phyloP scores from a whole-genome alignment of 1,140 invertebrate species.

The Eupristina koningsbergeri region DNA sequence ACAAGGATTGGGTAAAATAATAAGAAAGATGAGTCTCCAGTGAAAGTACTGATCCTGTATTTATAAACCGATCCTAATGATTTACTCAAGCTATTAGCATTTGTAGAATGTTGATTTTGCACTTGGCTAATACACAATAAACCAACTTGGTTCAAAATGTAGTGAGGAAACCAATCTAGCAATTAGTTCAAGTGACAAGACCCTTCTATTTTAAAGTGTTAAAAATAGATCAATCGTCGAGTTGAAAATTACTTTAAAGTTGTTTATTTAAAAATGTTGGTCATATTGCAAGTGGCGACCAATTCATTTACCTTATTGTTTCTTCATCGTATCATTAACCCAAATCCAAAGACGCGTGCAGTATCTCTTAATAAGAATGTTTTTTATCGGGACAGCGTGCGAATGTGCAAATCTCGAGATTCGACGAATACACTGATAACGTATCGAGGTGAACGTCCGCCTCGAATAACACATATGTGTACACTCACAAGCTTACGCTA shows the following conservation, averaged over 20 bases:
- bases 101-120: background rate
- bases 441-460: constrained; percentile 25
- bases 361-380: constrained; percentile 8
- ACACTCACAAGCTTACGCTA: no score
- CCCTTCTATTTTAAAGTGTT: background rate
- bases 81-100: background rate
- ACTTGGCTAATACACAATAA: no score
- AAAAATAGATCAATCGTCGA: background rate
- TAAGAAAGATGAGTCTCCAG: background rate
- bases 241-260: background rate
- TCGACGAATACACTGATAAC: constrained; percentile 16
- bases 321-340: constrained; percentile 24
- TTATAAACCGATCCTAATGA: background rate
- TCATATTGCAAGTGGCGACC: background rate
- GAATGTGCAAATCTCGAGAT: constrained; percentile 37
- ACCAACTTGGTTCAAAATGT: no score
- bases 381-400: constrained; percentile 32
- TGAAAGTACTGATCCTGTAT: background rate
- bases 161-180: background rate
- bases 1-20: background rate
- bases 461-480: constrained; percentile 18
- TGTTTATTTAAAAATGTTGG: constrained; percentile 12
- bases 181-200: background rate
- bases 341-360: constrained; percentile 40
- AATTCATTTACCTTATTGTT: background rate